These are phyloP conservation scores for Chanos chanos DNA, from an alignment of 2,797 vertebrate species.

Conservation along the genomic window DNA sequence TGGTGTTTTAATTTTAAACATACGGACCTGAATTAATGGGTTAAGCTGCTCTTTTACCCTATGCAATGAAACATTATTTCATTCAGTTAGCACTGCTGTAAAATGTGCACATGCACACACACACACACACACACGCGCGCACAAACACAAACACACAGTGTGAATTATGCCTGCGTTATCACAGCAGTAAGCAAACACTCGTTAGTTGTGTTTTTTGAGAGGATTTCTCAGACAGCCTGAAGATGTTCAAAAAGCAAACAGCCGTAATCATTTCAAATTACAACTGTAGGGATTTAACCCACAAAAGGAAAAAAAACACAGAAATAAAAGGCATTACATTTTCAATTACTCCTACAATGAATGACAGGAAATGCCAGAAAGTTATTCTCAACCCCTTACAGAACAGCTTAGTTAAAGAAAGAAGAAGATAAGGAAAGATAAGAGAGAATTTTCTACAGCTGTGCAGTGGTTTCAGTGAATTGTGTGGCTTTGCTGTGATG, in stretches of 20 bases:
- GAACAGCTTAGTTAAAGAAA: neutral
- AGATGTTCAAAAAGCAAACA: no score
- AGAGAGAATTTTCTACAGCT: neutral
- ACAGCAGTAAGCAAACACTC: no score
- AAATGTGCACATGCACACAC: no score
- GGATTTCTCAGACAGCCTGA: no score
- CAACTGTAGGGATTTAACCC: slow-evolving; percentile 7
- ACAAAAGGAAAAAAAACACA: neutral
- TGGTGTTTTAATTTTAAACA: no score
- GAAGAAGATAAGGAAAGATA: neutral
- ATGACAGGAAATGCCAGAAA: no score
- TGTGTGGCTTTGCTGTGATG: neutral
- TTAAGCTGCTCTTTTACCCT: no score
- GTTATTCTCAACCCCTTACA: neutral
- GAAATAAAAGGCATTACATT: slow-evolving; percentile 2
- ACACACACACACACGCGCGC: neutral
- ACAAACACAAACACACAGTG: neutral
- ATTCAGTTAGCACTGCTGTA: no score
- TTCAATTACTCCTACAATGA: neutral
- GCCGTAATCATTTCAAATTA: neutral
- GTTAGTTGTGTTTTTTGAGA: no score
- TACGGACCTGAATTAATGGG: no score
- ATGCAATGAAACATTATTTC: no score
- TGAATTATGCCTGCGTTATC: neutral
- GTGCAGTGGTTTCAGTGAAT: neutral